These are phyloP conservation scores for Galago senegalensis DNA, from an alignment of 2,797 vertebrate species.

Conservation along the genomic window DNA sequence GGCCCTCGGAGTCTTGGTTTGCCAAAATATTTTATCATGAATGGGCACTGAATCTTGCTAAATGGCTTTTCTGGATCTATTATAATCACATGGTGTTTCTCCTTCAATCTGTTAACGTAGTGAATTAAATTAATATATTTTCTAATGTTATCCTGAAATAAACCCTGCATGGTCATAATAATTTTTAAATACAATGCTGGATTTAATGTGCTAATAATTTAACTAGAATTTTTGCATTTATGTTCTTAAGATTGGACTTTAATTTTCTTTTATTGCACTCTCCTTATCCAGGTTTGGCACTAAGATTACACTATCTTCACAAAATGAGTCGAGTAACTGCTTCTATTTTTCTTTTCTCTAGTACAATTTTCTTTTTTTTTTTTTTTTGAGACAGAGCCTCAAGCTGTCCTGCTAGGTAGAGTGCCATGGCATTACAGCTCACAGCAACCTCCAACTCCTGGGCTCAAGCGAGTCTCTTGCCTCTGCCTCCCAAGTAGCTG, in stretches of 20 bases:
- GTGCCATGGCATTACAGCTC: too few relatives aligned
- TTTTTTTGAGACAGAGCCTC: too few relatives aligned
- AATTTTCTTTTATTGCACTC: slow-evolving; percentile 1
- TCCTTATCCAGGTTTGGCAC: not conserved
- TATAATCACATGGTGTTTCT: slow-evolving; percentile 57
- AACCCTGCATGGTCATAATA: not conserved
- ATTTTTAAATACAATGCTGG: slow-evolving; percentile 8
- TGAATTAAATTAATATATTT: slow-evolving; percentile 69
- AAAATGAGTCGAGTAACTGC: not conserved
- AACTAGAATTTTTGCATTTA: slow-evolving; percentile 56
- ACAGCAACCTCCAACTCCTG: too few relatives aligned
- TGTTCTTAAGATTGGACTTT: not conserved
- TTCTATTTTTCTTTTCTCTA: slow-evolving; percentile 33
- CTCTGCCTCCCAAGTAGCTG: too few relatives aligned
- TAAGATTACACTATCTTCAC: not conserved
- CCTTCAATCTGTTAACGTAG: slow-evolving; percentile 46
- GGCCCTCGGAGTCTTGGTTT: slow-evolving; percentile 17
- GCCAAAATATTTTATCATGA: slow-evolving; percentile 58
- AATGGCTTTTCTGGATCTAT: slow-evolving; percentile 46
- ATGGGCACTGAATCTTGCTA: slow-evolving; percentile 54
- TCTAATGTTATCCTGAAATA: slow-evolving; percentile 55
- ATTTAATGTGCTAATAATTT: slow-evolving; percentile 36
- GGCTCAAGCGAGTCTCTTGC: too few relatives aligned
- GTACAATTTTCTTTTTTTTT: not conserved
- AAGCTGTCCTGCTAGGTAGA: too few relatives aligned